Evolutionary conservation across 1,140 invertebrate species (phyloP).

Genomic region (Drosophila teissieri): DNA sequence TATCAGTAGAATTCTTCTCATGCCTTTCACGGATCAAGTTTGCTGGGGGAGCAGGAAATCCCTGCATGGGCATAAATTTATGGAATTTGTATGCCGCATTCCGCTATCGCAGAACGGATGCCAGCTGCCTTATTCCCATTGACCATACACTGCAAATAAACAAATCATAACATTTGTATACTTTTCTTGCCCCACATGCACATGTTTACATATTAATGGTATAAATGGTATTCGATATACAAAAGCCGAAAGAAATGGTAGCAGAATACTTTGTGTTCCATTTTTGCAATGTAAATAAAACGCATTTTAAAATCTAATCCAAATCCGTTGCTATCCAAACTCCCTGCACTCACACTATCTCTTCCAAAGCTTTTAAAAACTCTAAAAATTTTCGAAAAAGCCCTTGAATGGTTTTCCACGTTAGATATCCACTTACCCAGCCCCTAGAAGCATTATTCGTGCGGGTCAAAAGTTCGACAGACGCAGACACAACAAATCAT

Average conservation of each 20-base stretch:
- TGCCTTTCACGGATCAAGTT: constrained; percentile 3
- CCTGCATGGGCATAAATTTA: constrained; percentile 51
- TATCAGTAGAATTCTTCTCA: constrained; percentile 27
- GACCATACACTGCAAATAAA: constrained; percentile 28
- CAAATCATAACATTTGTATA: constrained; percentile 30
- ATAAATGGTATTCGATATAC: constrained; percentile 5
- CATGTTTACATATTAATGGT: constrained; percentile 26
- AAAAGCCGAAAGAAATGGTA: not conserved
- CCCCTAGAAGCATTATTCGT: constrained; percentile 29
- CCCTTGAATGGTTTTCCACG: constrained; percentile 17
- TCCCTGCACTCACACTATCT: not conserved
- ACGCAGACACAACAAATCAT: constrained; percentile 41
- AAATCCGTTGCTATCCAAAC: too few species aligned
- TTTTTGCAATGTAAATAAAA: not conserved
- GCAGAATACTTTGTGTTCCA: not conserved
- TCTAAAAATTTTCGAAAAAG: constrained; percentile 8
- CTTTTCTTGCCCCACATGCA: constrained; percentile 13
- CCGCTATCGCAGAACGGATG: constrained; percentile 35
- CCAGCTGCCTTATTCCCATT: constrained; percentile 24
- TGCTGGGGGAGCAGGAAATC: constrained; percentile 27
- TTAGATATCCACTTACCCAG: constrained; percentile 6
- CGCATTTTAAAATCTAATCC: not conserved
- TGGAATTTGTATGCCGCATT: constrained; percentile 53
- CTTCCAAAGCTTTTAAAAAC: constrained; percentile 1
- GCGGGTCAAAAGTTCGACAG: constrained; percentile 68